phyloP scores from a whole-genome alignment of 2,888 invertebrate genomes.

The Ellobium chinense region DNA sequence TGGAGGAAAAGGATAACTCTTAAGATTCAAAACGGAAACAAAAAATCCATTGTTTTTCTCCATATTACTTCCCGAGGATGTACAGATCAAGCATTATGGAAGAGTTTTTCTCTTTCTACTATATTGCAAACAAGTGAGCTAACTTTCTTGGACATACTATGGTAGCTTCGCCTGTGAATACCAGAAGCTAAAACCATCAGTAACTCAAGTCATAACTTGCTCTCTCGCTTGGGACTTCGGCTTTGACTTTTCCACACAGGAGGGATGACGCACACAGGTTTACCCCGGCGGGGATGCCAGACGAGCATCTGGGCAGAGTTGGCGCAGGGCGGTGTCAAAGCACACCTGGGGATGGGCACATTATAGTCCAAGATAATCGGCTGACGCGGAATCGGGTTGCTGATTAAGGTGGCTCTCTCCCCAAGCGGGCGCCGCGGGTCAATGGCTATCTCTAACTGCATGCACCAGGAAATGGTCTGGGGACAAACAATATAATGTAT shows the following conservation, averaged over 20 bases:
- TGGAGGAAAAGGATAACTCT: no score
- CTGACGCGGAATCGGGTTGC: slow-evolving; percentile 69
- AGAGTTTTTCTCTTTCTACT: background rate
- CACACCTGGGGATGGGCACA: slow-evolving; percentile 73
- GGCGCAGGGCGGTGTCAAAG: slow-evolving; percentile 76
- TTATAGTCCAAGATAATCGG: slow-evolving; percentile 68
- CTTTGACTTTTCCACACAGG: slow-evolving; percentile 67
- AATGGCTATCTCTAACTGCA: slow-evolving; percentile 74
- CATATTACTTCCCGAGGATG: no score
- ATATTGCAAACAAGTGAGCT: no score
- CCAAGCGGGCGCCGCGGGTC: slow-evolving; percentile 74
- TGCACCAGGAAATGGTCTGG: slow-evolving; percentile 56
- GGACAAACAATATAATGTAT: background rate
- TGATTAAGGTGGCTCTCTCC: slow-evolving; percentile 70
- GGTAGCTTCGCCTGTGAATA: background rate
- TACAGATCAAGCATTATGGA: background rate
- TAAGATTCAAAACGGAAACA: no score
- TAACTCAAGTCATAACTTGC: slow-evolving; percentile 58
- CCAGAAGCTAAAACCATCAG: background rate
- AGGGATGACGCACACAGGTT: slow-evolving; percentile 74
- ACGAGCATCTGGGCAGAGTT: slow-evolving; percentile 78
- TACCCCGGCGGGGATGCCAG: slow-evolving; percentile 74
- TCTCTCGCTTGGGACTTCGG: slow-evolving; percentile 55
- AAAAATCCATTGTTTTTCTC: no score
- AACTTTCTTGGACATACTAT: no score